A percentile compares a stretch with the other conserved stretches of the same genome.
These are phyloP conservation scores for Ectemnius cavifrons DNA, from an alignment of 2,888 invertebrate species.

Conservation along the genomic window DNA sequence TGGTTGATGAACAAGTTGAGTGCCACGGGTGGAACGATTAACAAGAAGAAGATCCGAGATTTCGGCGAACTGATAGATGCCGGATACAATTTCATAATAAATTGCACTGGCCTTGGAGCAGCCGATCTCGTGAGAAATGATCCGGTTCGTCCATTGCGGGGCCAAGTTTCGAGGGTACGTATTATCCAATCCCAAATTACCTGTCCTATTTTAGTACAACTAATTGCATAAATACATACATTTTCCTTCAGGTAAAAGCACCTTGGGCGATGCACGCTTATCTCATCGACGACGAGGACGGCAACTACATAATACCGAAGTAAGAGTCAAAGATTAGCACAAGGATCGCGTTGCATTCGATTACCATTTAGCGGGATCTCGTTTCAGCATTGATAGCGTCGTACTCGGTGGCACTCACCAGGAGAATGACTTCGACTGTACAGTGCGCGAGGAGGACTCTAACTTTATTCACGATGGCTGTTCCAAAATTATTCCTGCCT, in stretches of 20 bases:
- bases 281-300: constrained; percentile 81
- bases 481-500: constrained; percentile 80
- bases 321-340: constrained; percentile 71
- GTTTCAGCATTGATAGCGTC: constrained; percentile 81
- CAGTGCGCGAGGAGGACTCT: constrained; percentile 80
- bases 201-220: constrained; percentile 1
- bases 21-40: constrained; percentile 81
- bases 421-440: constrained; percentile 81
- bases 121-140: constrained; percentile 82
- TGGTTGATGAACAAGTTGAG: constrained; percentile 83
- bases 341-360: background rate
- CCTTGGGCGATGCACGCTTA: constrained; percentile 83
- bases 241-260: constrained; percentile 81
- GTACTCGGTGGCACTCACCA: constrained; percentile 90
- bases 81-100: constrained; percentile 85
- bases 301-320: constrained; percentile 90
- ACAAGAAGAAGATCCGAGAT: constrained; percentile 79
- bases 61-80: constrained; percentile 79
- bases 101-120: constrained; percentile 88
- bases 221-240: background rate
- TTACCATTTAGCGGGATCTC: background rate
- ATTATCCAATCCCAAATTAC: background rate
- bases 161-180: constrained; percentile 84
- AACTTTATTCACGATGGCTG: constrained; percentile 84
- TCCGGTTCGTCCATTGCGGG: constrained; percentile 84